Percentiles rank a stretch among this genome's conserved stretches.
phyloP scores from a whole-genome alignment of 1,140 invertebrate species.

The Cydia strobilella region DNA sequence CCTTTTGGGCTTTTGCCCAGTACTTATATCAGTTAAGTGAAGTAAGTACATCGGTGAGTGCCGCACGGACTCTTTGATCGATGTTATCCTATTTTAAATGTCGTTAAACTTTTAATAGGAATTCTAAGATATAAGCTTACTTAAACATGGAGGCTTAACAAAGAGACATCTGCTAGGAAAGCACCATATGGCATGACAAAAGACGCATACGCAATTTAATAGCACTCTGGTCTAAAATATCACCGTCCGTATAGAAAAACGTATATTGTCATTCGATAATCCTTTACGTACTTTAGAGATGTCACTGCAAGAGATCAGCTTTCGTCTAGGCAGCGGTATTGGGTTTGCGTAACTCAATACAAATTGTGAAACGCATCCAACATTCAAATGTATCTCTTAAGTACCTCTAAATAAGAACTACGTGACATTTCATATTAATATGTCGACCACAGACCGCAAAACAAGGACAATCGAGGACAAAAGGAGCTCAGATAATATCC shows the following conservation, averaged over 20 bases:
- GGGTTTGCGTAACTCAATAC: slow-evolving; percentile 77
- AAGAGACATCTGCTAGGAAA: slow-evolving; percentile 72
- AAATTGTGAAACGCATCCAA: slow-evolving; percentile 45
- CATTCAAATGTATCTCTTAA: slow-evolving; percentile 44
- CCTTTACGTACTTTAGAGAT: slow-evolving; percentile 76
- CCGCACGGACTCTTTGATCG: neutral
- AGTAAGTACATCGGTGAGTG: neutral
- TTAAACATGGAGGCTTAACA: slow-evolving; percentile 53
- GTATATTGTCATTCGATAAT: slow-evolving; percentile 78
- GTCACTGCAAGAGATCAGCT: slow-evolving; percentile 76
- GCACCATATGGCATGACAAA: slow-evolving; percentile 75
- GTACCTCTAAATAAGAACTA: slow-evolving; percentile 47
- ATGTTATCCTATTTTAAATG: slow-evolving; percentile 21
- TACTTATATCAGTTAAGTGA: too few species aligned
- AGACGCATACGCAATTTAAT: slow-evolving; percentile 77
- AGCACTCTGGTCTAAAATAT: slow-evolving; percentile 74
- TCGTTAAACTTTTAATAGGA: slow-evolving; percentile 17
- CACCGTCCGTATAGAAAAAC: slow-evolving; percentile 60
- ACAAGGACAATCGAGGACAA: slow-evolving; percentile 73
- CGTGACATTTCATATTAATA: slow-evolving; percentile 40
- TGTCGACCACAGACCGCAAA: slow-evolving; percentile 71
- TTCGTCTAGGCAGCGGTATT: slow-evolving; percentile 74
- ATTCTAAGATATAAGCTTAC: slow-evolving; percentile 40
- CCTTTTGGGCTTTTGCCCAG: too few species aligned
- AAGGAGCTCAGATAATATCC: slow-evolving; percentile 73